Percentiles rank a stretch among this genome's conserved stretches.
These are phyloP conservation scores for Alectura lathami DNA, from an alignment of 2,113 vertebrate species.

Conservation along the genomic window DNA sequence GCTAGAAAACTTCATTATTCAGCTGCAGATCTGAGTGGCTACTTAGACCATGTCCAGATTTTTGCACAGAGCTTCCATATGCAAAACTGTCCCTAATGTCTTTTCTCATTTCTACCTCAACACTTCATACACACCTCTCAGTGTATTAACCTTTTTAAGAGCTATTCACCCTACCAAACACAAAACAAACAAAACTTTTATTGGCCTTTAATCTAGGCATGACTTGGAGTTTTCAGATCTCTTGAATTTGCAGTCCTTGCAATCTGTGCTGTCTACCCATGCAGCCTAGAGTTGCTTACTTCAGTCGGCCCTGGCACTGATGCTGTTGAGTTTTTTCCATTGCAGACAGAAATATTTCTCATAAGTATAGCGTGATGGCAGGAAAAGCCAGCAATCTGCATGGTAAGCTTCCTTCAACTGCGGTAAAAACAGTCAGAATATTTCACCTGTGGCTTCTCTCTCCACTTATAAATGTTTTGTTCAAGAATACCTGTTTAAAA, in stretches of 20 bases:
- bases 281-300: accelerated
- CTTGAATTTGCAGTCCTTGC: neutral
- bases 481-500: neutral
- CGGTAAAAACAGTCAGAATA: neutral
- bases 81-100: neutral
- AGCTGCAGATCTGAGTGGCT: accelerated
- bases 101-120: neutral
- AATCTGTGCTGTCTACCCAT: neutral
- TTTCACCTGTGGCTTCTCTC: neutral
- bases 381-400: neutral
- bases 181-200: neutral
- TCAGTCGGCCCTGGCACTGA: neutral
- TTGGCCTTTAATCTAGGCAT: neutral
- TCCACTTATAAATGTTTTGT: neutral
- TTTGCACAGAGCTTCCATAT: accelerated
- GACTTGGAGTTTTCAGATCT: neutral
- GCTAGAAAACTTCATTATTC: accelerated
- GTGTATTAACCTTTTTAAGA: neutral
- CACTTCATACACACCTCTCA: neutral
- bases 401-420: neutral
- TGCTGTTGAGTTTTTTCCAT: neutral
- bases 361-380: neutral
- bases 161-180: neutral
- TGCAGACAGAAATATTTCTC: neutral
- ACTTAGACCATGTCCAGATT: neutral